These are phyloP conservation scores for Dioctria rufipes DNA, from an alignment of 2,888 invertebrate genomes.

Conservation along the genomic window DNA sequence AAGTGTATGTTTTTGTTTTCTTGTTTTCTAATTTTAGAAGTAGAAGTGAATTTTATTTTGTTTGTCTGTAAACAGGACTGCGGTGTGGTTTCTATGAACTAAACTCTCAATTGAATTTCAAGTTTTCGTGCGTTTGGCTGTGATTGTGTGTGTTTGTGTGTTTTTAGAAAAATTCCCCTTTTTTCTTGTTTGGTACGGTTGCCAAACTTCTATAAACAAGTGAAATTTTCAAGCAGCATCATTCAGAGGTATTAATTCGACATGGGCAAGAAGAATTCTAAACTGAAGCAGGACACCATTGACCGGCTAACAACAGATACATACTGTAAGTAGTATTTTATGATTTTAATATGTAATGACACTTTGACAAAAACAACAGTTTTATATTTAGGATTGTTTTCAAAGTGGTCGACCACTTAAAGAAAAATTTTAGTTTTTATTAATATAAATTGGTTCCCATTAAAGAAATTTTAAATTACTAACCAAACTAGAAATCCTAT, in stretches of 20 bases:
- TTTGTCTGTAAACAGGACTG: background rate
- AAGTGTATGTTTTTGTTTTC: no score
- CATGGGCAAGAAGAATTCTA: constrained; percentile 97
- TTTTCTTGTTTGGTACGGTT: background rate
- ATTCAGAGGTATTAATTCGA: constrained; percentile 64
- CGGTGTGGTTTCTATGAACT: background rate
- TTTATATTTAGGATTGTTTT: no score
- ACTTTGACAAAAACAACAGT: no score
- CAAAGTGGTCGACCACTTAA: no score
- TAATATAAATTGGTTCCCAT: no score
- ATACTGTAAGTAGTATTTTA: constrained; percentile 84
- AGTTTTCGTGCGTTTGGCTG: background rate
- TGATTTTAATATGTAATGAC: no score
- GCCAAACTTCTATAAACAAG: background rate
- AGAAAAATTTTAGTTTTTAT: no score
- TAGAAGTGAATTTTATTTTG: background rate
- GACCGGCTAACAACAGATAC: constrained; percentile 92
- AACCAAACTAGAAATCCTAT: no score
- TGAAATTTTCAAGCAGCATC: background rate
- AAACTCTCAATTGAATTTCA: background rate
- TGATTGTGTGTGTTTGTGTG: background rate
- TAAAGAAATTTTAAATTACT: no score
- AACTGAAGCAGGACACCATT: constrained; percentile 95
- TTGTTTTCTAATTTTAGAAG: no score
- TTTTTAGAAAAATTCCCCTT: background rate